These are phyloP conservation scores for Ichneumoninae sp. DNA, from an alignment of 2,888 invertebrate species.

Conservation along the genomic window DNA sequence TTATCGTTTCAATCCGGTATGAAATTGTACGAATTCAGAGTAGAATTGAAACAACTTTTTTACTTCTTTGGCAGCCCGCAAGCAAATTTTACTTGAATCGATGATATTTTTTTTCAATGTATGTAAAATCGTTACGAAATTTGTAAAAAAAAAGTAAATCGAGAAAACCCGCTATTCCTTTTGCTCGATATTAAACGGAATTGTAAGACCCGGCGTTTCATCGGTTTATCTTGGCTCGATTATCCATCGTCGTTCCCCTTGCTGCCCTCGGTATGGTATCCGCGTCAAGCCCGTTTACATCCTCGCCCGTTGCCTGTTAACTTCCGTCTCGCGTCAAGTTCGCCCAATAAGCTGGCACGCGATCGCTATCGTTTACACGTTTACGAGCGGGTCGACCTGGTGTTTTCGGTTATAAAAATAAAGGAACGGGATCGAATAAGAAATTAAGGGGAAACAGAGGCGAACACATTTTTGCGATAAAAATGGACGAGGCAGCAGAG, in stretches of 20 bases:
- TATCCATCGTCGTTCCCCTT: background rate
- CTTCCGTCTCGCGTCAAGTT: slow-evolving; percentile 38
- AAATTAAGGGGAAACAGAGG: slow-evolving; percentile 5
- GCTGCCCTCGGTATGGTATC: slow-evolving; percentile 1
- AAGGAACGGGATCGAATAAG: background rate
- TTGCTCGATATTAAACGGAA: background rate
- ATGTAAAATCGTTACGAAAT: no score
- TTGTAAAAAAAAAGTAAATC: no score
- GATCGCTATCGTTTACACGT: slow-evolving; percentile 21
- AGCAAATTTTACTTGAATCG: no score
- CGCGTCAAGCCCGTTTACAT: slow-evolving; percentile 44
- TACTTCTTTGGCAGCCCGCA: no score
- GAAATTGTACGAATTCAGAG: no score
- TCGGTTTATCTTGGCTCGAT: background rate
- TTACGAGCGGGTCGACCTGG: background rate
- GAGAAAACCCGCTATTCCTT: background rate
- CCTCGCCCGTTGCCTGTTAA: slow-evolving; percentile 26
- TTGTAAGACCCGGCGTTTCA: background rate
- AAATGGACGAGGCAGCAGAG: slow-evolving; percentile 29
- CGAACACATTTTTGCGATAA: slow-evolving; percentile 2
- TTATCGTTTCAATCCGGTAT: no score
- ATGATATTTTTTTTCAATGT: no score
- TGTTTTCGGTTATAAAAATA: slow-evolving; percentile 4
- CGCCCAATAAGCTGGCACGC: slow-evolving; percentile 33
- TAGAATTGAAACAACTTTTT: no score